Base-by-base conservation (phyloP, 2,797 vertebrate species). In the Rhinella marina region DNA sequence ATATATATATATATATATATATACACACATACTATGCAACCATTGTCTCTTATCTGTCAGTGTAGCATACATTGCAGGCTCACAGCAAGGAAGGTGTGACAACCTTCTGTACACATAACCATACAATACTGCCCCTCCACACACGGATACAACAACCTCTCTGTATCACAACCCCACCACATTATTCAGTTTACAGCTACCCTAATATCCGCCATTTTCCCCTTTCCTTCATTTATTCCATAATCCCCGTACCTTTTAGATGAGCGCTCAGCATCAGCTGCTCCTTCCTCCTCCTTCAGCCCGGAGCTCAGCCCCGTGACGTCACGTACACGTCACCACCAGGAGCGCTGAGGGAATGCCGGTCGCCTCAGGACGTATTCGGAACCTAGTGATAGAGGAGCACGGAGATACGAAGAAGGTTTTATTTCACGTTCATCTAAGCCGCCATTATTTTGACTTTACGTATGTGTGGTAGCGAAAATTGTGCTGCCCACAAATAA, bases 241-340 rank as follows among this genome's bases (percentile, higher is more conserved):
- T 16, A n/a, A 57, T 29, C 21, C 19, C 64, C 82, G 13, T 73
- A 88, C 87, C 87, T 85, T 66, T 29, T 29, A 59, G 66, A 84
- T 81, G 64, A 73, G 61, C 0, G 17, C 54, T 12, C 76, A 83
- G 81, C 66, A 85, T 84, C 87, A 81, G 76, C 76, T 73, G 64
- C 87, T 23, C 32, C 57, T 81, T 88, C 87, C 87, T 79, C 62
- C 64, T 80, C 76, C 81, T 59, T 29, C 57, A 10, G 75, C 12
- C 76, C n/a, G 12, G 11, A 70, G 21, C 21, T 11, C 73, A 23
- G 52, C 81, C 59, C 50, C 14, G 19, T 83, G 70, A 88, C 86
- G 86, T 88, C 81, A 77, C 80, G 7, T 7, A 14, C 27, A 62
- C 57, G 50, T 56, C 86, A 59, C 41, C 68, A 41, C 79, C 79